These are phyloP conservation scores for Lophius americanus DNA, from an alignment of 2,797 vertebrate genomes.

Conservation along the genomic window DNA sequence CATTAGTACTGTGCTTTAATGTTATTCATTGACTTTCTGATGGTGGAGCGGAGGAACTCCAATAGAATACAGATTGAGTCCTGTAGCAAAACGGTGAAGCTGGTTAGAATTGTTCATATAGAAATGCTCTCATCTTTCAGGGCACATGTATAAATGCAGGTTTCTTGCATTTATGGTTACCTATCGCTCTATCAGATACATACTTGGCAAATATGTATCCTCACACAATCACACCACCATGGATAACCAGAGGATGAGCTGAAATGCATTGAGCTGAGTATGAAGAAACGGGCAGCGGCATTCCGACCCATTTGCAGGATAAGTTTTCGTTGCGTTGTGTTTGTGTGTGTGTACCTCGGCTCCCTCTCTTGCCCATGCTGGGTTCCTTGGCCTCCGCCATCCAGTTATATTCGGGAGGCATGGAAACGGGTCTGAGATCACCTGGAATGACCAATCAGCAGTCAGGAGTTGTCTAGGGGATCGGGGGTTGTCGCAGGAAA, in stretches of 20 bases:
- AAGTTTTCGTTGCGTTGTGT: slow-evolving; percentile 27
- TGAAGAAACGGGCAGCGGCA: slow-evolving; percentile 59
- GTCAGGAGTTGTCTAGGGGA: slow-evolving; percentile 63
- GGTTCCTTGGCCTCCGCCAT: slow-evolving; percentile 90
- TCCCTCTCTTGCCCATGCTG: slow-evolving; percentile 88
- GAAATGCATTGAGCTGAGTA: slow-evolving; percentile 67
- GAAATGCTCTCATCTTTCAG: slow-evolving; percentile 50
- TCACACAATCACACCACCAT: slow-evolving; percentile 69
- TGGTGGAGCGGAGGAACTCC: slow-evolving; percentile 54
- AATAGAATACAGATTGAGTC: slow-evolving; percentile 64
- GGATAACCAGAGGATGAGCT: slow-evolving; percentile 69
- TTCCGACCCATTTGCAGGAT: slow-evolving; percentile 21
- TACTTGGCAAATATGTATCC: slow-evolving; percentile 73
- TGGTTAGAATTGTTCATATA: slow-evolving; percentile 52
- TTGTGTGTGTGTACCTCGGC: slow-evolving; percentile 84
- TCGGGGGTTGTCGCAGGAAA: slow-evolving; percentile 11
- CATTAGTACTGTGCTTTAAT: slow-evolving; percentile 66
- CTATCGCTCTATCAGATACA: slow-evolving; percentile 62
- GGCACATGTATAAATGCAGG: slow-evolving; percentile 67
- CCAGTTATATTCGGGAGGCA: slow-evolving; percentile 89
- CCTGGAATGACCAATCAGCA: slow-evolving; percentile 84
- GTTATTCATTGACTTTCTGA: slow-evolving; percentile 77
- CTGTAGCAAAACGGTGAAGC: slow-evolving; percentile 48
- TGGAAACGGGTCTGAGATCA: slow-evolving; percentile 90
- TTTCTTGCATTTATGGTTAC: slow-evolving; percentile 67